Evolutionary conservation across 2,797 vertebrate genomes (phyloP).

Genomic region (Clarias pachynema): DNA sequence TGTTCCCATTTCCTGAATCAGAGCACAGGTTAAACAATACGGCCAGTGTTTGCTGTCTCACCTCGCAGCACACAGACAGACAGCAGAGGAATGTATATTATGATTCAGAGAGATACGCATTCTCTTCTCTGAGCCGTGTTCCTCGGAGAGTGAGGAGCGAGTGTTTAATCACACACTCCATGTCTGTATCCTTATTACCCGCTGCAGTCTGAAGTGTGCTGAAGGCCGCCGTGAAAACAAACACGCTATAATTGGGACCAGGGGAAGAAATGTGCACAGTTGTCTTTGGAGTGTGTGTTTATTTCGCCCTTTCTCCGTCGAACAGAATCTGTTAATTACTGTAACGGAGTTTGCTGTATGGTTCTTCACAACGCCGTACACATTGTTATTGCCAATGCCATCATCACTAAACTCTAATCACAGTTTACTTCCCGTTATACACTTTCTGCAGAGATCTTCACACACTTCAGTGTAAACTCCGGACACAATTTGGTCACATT

Average conservation of each 20-base stretch:
- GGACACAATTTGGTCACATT: no score
- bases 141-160: conserved; percentile 29
- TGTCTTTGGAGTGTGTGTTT: conserved; percentile 27
- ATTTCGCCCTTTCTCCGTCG: conserved; percentile 12
- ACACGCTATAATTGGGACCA: conserved; percentile 46
- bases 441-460: background rate
- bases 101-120: background rate
- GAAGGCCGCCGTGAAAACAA: conserved; percentile 45
- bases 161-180: conserved; percentile 44
- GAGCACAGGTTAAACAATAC: no score
- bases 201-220: conserved; percentile 28
- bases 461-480: background rate
- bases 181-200: conserved; percentile 42
- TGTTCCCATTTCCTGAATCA: background rate
- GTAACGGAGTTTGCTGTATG: conserved; percentile 17
- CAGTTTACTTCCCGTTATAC: background rate
- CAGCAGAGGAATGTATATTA: conserved; percentile 16
- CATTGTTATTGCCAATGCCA: conserved; percentile 1
- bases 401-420: background rate
- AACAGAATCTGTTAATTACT: conserved; percentile 35
- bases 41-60: background rate
- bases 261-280: conserved; percentile 36
- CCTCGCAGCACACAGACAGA: background rate
- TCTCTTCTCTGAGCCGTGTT: background rate
- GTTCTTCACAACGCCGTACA: background rate